phyloP scores from a whole-genome alignment of 2,888 invertebrate species.

The Drosophila nr. medialis region DNA sequence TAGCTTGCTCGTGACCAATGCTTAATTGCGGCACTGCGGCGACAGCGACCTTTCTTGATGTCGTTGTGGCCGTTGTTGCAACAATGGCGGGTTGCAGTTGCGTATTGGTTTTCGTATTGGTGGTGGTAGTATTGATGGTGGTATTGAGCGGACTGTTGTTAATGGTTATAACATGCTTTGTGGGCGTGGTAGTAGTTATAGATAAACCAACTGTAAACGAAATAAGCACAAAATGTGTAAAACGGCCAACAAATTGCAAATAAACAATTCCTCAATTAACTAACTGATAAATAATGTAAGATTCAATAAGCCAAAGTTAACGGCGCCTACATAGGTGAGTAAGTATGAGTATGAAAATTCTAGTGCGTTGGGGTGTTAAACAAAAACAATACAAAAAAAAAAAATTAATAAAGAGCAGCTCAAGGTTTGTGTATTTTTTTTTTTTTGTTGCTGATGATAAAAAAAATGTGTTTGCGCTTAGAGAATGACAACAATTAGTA shows the following conservation, averaged over 20 bases:
- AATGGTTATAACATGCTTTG: slow-evolving; percentile 91
- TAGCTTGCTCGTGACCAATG: slow-evolving; percentile 23
- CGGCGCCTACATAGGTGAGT: neutral
- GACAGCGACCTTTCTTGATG: slow-evolving; percentile 59
- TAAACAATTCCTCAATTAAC: slow-evolving; percentile 39
- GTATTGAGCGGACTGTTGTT: slow-evolving; percentile 71
- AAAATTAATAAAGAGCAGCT: slow-evolving; percentile 18
- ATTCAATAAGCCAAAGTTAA: slow-evolving; percentile 7
- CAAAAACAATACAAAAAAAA: neutral
- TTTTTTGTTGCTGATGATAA: slow-evolving; percentile 65
- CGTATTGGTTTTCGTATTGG: slow-evolving; percentile 28
- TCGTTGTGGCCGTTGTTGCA: slow-evolving; percentile 52
- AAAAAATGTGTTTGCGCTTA: slow-evolving; percentile 54
- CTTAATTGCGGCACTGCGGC: slow-evolving; percentile 54
- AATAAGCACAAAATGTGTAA: slow-evolving; percentile 72
- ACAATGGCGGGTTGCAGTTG: slow-evolving; percentile 60
- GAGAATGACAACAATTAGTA: slow-evolving; percentile 71
- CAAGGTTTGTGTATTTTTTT: slow-evolving; percentile 18
- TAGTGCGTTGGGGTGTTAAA: slow-evolving; percentile 15
- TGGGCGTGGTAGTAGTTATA: slow-evolving; percentile 86
- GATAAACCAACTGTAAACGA: slow-evolving; percentile 91
- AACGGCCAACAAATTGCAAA: slow-evolving; percentile 58
- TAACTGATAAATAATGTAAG: slow-evolving; percentile 24
- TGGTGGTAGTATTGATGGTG: slow-evolving; percentile 37
- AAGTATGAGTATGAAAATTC: slow-evolving; percentile 21